Evolutionary conservation across 2,888 invertebrate genomes (phyloP), one percentile per base, ranked within the genome.

Genomic region (Mythimna loreyi): DNA sequence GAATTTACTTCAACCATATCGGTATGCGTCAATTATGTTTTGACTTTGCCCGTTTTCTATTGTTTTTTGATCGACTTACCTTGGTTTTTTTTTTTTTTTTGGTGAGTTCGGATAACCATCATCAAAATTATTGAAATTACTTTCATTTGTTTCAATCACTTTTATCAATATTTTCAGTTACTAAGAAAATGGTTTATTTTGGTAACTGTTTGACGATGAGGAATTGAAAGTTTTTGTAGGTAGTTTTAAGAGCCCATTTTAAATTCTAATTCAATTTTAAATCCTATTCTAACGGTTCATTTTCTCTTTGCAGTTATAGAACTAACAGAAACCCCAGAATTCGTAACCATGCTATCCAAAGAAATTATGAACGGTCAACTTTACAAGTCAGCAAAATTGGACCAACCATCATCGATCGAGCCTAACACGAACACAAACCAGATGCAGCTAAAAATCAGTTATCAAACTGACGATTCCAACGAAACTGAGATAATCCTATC

Each of bases 321-420:
- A 89, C 80, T 97, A 57, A 96, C 97, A 3, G 97, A 97, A 86
- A 95, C 96, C 43, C 93, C 93, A 0, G 91, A 94, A 23, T 90
- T 95, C 79, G 96, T 97, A 58, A 90, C 91, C 5, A 74, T 92
- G 43, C 89, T 97, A 47, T 93, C 96, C 55, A 92, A 96, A 79
- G 93, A 96, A 57, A 96, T 96, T 13, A 93, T 96, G 74, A 97
- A 97, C 85, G 97, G 97, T 1, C 96, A 97, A 85, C 21, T 93
- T 13, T 93, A 88, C 79, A 95, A 96, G 87, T 91, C 93, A 0
- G 87, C 92, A 0, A 94, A 94, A 85, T 47, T 92, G 2, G 88
- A 90, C 2, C 83, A 82, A 33, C 66, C 85, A 13, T 78, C 85
- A 13, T 78, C 86, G 0, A 81, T 69, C 6, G 91, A 92, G 59